These are phyloP conservation scores for Eupristina koningsbergeri DNA, from an alignment of 1,140 invertebrate genomes.

Conservation along the genomic window DNA sequence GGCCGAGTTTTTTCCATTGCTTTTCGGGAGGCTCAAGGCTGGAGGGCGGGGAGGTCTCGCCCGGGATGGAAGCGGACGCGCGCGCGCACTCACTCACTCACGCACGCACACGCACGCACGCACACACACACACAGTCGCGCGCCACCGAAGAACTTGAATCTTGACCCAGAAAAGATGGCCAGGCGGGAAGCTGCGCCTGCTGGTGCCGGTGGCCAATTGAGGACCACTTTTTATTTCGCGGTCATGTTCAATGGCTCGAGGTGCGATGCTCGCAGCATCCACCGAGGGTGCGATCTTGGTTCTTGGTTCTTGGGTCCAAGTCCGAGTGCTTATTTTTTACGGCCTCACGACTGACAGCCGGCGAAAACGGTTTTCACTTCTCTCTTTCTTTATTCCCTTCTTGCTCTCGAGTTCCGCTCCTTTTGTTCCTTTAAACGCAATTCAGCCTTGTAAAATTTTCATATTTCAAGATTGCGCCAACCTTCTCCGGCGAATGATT, in stretches of 20 bases:
- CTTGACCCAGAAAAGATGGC: slow-evolving; percentile 70
- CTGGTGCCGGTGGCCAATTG: slow-evolving; percentile 58
- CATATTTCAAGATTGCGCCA: too few species aligned
- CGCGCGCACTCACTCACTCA: neutral
- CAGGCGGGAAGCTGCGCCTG: slow-evolving; percentile 56
- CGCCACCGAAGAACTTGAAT: slow-evolving; percentile 67
- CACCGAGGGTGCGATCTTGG: too few species aligned
- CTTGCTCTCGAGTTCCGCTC: too few species aligned
- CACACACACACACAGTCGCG: too few species aligned
- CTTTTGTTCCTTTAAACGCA: too few species aligned
- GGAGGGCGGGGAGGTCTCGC: neutral
- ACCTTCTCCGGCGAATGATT: too few species aligned
- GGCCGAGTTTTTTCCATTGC: neutral
- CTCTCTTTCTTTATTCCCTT: too few species aligned
- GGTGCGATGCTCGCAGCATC: neutral
- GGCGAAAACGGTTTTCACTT: too few species aligned
- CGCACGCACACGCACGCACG: neutral
- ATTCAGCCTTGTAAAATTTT: too few species aligned
- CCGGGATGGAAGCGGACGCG: neutral
- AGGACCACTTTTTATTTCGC: slow-evolving; percentile 67
- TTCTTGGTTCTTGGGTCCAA: too few species aligned
- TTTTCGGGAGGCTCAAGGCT: neutral
- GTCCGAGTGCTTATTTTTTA: too few species aligned
- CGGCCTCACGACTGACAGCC: too few species aligned
- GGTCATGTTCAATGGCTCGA: slow-evolving; percentile 60